Evolutionary conservation across 2,888 invertebrate genomes (phyloP), one percentile per base, ranked within the genome.

Genomic region (Cantharis flavilabris): DNA sequence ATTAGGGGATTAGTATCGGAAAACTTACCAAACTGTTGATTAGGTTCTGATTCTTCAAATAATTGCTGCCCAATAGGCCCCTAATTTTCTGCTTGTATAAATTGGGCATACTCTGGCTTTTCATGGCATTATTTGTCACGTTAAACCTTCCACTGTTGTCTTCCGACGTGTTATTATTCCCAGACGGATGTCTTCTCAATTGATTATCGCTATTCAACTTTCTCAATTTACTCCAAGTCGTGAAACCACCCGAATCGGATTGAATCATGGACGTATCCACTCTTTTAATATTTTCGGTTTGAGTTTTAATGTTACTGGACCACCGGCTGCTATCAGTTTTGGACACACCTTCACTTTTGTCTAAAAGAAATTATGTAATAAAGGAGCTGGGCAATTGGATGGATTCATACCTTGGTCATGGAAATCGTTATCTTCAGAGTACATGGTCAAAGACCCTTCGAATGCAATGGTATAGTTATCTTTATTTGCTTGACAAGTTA

Each of bases 391-490:
- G n/a, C n/a, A 49, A 49, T 49, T 49, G 49, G 49, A 49, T n/a
- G 49, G n/a, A 49, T 49, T 62, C 14, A 30, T 83, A 88, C 88
- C 88, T 75, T 86, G 87, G 80, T 89, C 90, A 81, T 89, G 89
- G 88, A 93, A 94, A 89, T 94, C 94, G 86, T 94, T 95, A 87
- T 94, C 95, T 89, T 96, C 96, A 73, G 96, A 95, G 88, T 94
- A 95, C 90, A 94, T 93, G 81, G 94, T 94, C 83, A 94, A 91
- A 84, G 95, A 95, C 85, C 96, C 97, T 90, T 97, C 97, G 85
- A 97, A 97, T 82, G 97, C 97, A 85, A 97, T 97, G 81, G 97
- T 97, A 88, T 97, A 97, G 90, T 97, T 97, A 89, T 97, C 95
- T 90, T 97, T 97, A 88, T 97, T 96, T 80, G 96, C 95, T 89